phyloP scores from a whole-genome alignment of 2,113 vertebrate genomes.

The Pampusana beccarii region DNA sequence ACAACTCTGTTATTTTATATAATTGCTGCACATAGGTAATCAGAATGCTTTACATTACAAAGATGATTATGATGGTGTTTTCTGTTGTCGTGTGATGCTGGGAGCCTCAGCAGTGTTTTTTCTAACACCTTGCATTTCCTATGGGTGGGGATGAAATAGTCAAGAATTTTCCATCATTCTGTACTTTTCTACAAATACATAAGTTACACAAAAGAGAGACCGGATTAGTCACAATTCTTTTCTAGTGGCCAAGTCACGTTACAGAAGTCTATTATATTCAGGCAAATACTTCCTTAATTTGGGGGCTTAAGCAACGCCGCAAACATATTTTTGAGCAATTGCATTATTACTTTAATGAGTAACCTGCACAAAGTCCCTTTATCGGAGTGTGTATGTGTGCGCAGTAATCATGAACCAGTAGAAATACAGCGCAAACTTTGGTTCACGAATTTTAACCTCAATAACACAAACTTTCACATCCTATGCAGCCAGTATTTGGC shows the following conservation, averaged over 20 bases:
- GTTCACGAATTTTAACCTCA: not conserved
- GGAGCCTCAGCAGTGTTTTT: not conserved
- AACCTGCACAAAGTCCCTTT: not conserved
- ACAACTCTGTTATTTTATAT: slow-evolving; percentile 52
- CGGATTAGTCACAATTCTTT: not conserved
- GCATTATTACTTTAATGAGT: not conserved
- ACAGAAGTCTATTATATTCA: not conserved
- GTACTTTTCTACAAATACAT: not conserved
- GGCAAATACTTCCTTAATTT: not conserved
- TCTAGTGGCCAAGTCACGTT: not conserved
- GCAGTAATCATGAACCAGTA: not conserved
- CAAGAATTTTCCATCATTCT: not conserved
- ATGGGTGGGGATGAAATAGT: not conserved
- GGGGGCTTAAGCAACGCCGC: not conserved
- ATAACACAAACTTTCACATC: not conserved
- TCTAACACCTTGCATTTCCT: not conserved
- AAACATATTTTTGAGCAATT: not conserved
- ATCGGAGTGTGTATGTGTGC: not conserved
- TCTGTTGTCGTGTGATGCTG: slow-evolving; percentile 9
- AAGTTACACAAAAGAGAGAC: not conserved
- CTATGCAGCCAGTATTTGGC: not conserved
- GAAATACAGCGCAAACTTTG: not conserved
- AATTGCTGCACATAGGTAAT: slow-evolving; percentile 54
- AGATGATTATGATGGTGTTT: slow-evolving; percentile 38
- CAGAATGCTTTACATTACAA: slow-evolving; percentile 58